Conservation (phyloP, 1,140 invertebrate species). For the Cryptotermes secundus region DNA sequence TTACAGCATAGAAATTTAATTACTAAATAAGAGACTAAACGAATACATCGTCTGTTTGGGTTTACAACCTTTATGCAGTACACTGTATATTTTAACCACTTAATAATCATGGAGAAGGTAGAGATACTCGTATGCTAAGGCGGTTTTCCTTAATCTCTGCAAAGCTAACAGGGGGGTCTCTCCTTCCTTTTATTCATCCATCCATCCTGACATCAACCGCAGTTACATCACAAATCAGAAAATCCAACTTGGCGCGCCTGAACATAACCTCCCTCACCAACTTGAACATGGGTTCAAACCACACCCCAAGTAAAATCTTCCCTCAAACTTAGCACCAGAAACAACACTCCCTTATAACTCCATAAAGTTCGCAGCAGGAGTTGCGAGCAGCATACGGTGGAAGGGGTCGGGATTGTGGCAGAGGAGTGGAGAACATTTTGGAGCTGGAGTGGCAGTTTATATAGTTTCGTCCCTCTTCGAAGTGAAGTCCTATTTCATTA, state of each 20-base stretch:
- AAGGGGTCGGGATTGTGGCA: not conserved
- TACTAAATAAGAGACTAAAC: not conserved
- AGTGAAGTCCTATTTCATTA: not conserved
- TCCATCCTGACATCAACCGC: constrained; percentile 14
- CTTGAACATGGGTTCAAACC: constrained; percentile 10
- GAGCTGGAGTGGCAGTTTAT: not conserved
- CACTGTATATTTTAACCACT: not conserved
- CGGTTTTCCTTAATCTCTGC: constrained; percentile 3
- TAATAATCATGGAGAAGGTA: not conserved
- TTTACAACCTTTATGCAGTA: not conserved
- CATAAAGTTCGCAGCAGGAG: constrained; percentile 16
- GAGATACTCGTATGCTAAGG: not conserved
- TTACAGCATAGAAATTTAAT: not conserved
- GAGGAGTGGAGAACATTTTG: not conserved
- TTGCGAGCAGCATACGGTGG: not conserved
- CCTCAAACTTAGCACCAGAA: constrained; percentile 2
- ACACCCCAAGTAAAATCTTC: constrained; percentile 16
- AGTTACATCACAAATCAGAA: constrained; percentile 15
- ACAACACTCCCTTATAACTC: constrained; percentile 19
- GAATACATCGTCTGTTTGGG: not conserved
- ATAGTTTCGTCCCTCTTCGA: not conserved
- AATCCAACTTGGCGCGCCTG: not conserved
- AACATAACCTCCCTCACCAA: constrained; percentile 2
- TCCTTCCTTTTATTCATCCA: not conserved
- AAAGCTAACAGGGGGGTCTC: not conserved